Percentiles rank a stretch among this genome's conserved stretches.
Evolutionary conservation across 2,888 invertebrate species (phyloP).

Genomic region (Phortica okadai): DNA sequence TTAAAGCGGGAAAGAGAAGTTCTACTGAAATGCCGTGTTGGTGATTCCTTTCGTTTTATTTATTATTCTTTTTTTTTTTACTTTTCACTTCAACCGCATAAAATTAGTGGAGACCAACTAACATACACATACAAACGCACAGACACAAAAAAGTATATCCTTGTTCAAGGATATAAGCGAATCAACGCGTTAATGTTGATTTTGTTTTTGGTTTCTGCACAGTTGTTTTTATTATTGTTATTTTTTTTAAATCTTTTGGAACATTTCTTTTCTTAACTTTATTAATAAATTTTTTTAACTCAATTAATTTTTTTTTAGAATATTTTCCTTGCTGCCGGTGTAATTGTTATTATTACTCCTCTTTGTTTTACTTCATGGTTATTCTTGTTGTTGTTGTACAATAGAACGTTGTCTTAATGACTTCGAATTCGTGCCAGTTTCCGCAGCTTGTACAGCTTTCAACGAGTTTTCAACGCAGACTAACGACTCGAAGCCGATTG

Average conservation of each 20-base stretch:
- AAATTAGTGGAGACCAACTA: not conserved
- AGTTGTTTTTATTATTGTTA: too few relatives aligned
- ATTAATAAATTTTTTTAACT: not conserved
- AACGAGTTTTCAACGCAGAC: slow-evolving; percentile 71
- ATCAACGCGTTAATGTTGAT: too few relatives aligned
- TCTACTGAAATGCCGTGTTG: not conserved
- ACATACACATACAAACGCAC: not conserved
- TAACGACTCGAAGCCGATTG: slow-evolving; percentile 54
- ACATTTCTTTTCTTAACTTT: too few relatives aligned
- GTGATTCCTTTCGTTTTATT: not conserved
- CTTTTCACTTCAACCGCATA: not conserved
- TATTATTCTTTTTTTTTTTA: not conserved
- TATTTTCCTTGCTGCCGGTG: slow-evolving; percentile 24
- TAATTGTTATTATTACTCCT: slow-evolving; percentile 11
- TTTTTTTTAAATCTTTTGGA: too few relatives aligned
- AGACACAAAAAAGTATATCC: not conserved
- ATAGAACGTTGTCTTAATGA: slow-evolving; percentile 17
- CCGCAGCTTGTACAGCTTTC: slow-evolving; percentile 67
- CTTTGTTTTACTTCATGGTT: not conserved
- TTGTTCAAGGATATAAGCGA: not conserved
- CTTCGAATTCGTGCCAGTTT: slow-evolving; percentile 39
- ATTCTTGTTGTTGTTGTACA: slow-evolving; percentile 20
- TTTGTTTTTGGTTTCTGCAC: too few relatives aligned
- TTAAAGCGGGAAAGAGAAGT: not conserved
- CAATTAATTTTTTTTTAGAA: too few relatives aligned